Evolutionary conservation across 2,888 invertebrate species (phyloP), one percentile per base, ranked within the genome.

Genomic region (Hirtodrosophila alboralis): DNA sequence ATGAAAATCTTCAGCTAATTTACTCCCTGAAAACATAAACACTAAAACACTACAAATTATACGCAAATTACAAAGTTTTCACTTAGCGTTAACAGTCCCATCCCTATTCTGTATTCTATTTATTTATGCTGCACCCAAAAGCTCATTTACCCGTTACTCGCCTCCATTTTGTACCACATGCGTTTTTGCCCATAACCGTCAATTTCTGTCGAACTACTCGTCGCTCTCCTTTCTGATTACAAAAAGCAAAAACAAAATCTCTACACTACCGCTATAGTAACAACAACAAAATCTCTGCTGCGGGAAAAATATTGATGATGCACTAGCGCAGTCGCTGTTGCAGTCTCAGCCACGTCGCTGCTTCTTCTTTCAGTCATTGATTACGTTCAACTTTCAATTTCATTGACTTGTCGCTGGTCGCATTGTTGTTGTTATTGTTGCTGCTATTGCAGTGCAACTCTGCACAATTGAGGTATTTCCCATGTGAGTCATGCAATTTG

Each of bases 301-400:
- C 28, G 26, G 28, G 5, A 18, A 18, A 18, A 18, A n/a, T n/a
- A n/a, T n/a, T 18, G 18, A 18, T 18, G 18, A 18, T 18, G 34
- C 38, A 54, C 36, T 36, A 36, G 60, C 37, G 43, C 60, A 38
- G 48, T 38, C 23, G 53, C 38, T 34, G 41, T 18, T 2, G 18
- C 18, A 18, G 18, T 18, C 56, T 9, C 63, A 26, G 48, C 47
- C 26, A 40, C 27, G 12, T 48, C 12, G 33, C 34, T 21, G 36
- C 34, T 47, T 27, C 52, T 43, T 36, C 34, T 38, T 34, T 13
- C 38, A 51, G 40, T 41, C 72, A 64, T 60, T 68, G 64, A 75
- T 64, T 78, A 70, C 56, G 49, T 41, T 63, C 36, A 58, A 81
- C 81, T 81, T 86, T 81, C 86, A 53, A 58, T 81, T 81, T 81